Evolutionary conservation across 2,113 vertebrate species (phyloP).

Genomic region (Meriones unguiculatus): DNA sequence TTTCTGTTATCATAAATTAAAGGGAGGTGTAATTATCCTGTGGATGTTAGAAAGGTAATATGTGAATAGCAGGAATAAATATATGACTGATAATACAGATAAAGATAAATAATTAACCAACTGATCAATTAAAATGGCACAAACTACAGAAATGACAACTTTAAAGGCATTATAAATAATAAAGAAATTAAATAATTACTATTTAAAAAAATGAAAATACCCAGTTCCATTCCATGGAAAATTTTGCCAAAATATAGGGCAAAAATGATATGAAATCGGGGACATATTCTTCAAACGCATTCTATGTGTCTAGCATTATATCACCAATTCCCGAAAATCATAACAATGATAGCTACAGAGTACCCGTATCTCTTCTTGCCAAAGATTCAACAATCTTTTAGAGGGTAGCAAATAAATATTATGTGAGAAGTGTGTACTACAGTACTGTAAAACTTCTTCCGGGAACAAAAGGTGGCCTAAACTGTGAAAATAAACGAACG

Average conservation of each 20-base stretch:
- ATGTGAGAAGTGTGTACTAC: background rate
- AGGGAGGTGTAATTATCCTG: background rate
- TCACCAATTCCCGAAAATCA: background rate
- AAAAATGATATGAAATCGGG: background rate
- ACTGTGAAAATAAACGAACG: background rate
- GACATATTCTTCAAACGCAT: background rate
- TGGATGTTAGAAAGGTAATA: too few species aligned
- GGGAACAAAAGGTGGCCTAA: background rate
- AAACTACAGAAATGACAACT: background rate
- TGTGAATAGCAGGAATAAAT: background rate
- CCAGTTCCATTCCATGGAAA: background rate
- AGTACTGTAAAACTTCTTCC: background rate
- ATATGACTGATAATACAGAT: background rate
- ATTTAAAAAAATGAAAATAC: background rate
- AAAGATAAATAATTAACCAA: background rate
- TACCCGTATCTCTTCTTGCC: background rate
- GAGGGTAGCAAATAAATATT: background rate
- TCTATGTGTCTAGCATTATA: background rate
- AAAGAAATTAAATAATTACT: background rate
- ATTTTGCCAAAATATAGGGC: background rate
- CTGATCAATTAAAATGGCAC: background rate
- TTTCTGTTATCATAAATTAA: background rate
- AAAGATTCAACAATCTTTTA: background rate
- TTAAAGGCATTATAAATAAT: background rate
- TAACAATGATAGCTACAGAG: background rate